Conservation (phyloP, 2,888 invertebrate genomes). For the Acanthoscelides obtectus region DNA sequence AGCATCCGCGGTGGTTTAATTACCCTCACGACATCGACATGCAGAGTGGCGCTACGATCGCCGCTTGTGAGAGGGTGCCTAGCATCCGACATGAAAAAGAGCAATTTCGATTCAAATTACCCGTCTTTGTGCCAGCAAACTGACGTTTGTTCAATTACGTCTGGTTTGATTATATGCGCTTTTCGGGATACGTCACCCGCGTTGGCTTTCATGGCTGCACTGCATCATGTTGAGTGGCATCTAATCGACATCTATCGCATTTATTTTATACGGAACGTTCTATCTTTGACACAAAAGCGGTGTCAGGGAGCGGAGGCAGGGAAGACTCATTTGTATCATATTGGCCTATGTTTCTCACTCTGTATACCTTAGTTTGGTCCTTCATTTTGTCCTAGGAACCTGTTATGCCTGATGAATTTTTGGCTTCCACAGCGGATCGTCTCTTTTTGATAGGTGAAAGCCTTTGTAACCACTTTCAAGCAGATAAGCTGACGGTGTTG, state of each 20-base stretch:
- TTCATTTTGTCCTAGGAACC: no score
- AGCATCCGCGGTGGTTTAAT: not conserved
- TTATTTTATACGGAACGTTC: not conserved
- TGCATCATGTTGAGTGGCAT: not conserved
- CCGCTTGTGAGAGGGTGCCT: not conserved
- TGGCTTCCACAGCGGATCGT: no score
- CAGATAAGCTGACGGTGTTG: no score
- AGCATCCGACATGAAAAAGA: slow-evolving; percentile 1
- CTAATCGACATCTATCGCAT: not conserved
- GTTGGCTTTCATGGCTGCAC: not conserved
- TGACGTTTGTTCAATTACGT: slow-evolving; percentile 4
- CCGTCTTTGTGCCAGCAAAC: slow-evolving; percentile 1
- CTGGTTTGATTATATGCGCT: not conserved
- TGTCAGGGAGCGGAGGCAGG: no score
- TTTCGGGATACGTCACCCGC: not conserved
- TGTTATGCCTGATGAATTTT: no score
- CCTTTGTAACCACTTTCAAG: no score
- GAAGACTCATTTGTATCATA: no score
- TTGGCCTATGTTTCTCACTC: no score
- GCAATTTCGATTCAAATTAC: slow-evolving; percentile 5
- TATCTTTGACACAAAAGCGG: not conserved
- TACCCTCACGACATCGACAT: not conserved
- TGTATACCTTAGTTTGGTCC: no score
- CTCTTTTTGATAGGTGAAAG: no score
- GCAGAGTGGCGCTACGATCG: not conserved